Evolutionary conservation across 1,140 invertebrate genomes (phyloP), one percentile per base, ranked within the genome.

Genomic region (Drosophila mauritiana): DNA sequence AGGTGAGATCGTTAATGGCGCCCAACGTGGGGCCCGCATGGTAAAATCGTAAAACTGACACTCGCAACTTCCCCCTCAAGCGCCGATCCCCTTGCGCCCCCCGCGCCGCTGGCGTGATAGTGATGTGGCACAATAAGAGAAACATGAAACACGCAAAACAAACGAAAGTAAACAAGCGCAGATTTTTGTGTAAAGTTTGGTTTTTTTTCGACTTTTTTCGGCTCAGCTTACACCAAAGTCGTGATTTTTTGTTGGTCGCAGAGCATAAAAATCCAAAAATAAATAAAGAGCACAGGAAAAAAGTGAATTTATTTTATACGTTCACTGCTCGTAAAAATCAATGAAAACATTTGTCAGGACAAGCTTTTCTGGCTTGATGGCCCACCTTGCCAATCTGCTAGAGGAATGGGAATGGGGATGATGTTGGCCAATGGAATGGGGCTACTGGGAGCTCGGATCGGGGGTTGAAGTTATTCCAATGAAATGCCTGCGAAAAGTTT

Each of bases 281-380:
- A 70, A 48, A 72, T 39, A 70, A 49, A 55, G 34, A 57, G 57
- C 36, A 34, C 17, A 22, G 17, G 22, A 22, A 31, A 69, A 68
- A 74, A 77, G 76, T 63, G 82, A 86, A 85, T 86, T 86, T 86
- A 86, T 82, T 88, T 80, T 78, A 82, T 82, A 63, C 74, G 73
- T 86, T 86, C 58, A 67, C 55, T 88, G 83, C 78, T 82, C 83
- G 82, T 86, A 86, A 86, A 88, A 88, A 86, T 86, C 82, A 88
- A 86, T 86, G 82, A 86, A 86, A 82, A 86, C 78, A 88, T 72
- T 64, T 67, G 70, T 74, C 51, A 74, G 72, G 56, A 62, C 70
- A 62, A 73, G 58, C 46, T 45, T 51, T 74, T 68, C 59, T 42
- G 61, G 58, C 59, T 68, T 68, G 58, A 42, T 45, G 49, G 31